Percentiles rank a stretch among this genome's conserved stretches.
Conservation (phyloP, 2,113 vertebrate species). For the Dromas ardeola region DNA sequence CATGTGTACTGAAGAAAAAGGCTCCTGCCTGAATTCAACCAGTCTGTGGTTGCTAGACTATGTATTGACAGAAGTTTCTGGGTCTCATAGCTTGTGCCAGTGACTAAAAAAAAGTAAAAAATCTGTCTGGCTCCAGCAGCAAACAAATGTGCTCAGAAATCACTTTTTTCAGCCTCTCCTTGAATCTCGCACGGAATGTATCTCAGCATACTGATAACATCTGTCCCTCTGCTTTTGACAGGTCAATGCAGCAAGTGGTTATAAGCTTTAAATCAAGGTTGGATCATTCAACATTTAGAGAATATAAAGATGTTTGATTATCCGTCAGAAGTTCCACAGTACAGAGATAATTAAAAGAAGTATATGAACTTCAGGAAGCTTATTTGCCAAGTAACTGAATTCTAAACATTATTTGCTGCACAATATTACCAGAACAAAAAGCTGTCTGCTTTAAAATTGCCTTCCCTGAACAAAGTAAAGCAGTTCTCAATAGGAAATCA, state of each 20-base stretch:
- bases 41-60: not conserved
- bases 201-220: not conserved
- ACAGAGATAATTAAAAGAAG: not conserved
- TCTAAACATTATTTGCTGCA: not conserved
- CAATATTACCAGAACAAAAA: not conserved
- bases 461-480: not conserved
- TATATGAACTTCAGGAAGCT: not conserved
- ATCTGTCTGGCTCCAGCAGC: not conserved
- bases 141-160: not conserved
- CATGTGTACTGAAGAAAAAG: not conserved
- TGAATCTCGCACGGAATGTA: not conserved
- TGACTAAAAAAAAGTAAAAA: not conserved
- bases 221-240: not conserved
- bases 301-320: not conserved
- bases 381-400: not conserved
- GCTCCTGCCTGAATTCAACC: not conserved
- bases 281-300: not conserved
- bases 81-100: not conserved
- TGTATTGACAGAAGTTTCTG: not conserved
- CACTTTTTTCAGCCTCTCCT: not conserved
- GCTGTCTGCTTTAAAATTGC: not conserved
- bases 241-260: not conserved
- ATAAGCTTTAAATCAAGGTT: not conserved
- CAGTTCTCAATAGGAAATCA: slow-evolving; percentile 16
- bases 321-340: not conserved